A percentile compares a stretch with the other conserved stretches of the same genome.
Conservation (phyloP, 2,888 invertebrate genomes). For the Caradrina kadenii region DNA sequence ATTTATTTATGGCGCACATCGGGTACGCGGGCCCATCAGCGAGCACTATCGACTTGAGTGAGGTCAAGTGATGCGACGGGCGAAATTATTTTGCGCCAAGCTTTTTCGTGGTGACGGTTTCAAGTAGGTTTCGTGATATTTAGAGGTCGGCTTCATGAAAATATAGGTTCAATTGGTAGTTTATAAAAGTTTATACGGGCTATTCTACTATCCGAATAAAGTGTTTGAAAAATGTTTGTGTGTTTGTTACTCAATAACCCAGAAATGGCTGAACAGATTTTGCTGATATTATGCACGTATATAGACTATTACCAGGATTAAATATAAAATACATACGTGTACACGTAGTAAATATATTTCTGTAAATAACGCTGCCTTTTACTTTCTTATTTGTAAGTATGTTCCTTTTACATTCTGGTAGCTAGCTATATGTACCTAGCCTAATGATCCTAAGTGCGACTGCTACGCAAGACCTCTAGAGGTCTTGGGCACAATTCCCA, state of each 20-base stretch:
- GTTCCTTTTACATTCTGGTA: no score
- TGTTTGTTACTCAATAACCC: not conserved
- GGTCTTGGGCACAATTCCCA: no score
- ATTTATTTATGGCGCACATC: conserved; percentile 74
- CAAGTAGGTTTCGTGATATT: conserved; percentile 43
- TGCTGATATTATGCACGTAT: not conserved
- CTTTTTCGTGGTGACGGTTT: conserved; percentile 62
- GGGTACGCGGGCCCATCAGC: conserved; percentile 66
- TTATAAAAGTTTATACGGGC: conserved; percentile 1
- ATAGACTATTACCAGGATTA: no score
- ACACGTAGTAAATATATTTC: no score
- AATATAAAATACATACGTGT: no score
- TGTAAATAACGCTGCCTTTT: no score
- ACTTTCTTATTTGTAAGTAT: no score
- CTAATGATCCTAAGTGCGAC: no score
- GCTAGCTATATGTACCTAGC: no score
- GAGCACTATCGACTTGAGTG: conserved; percentile 72
- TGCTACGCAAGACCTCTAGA: no score
- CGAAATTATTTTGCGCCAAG: conserved; percentile 68
- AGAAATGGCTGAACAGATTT: not conserved
- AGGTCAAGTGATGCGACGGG: conserved; percentile 73
- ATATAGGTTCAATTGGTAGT: conserved; percentile 17
- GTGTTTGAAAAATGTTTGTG: not conserved
- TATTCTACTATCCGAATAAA: conserved; percentile 1
- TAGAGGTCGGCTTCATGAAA: conserved; percentile 37